Base-by-base conservation (phyloP, 53 echinoderm and acorn worm genomes). In the Echinarachnius parma region DNA sequence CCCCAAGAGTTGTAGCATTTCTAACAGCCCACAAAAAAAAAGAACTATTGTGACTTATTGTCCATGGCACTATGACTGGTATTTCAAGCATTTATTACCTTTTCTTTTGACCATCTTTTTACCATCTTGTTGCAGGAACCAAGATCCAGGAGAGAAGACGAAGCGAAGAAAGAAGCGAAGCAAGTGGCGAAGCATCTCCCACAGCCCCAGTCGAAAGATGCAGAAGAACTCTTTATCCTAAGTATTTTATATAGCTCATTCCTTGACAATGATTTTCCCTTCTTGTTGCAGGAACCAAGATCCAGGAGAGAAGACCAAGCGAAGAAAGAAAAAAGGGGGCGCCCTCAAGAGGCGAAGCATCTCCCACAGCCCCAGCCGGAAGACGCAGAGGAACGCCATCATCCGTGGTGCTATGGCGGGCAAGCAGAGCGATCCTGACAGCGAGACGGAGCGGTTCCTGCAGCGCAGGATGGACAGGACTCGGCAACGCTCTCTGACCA, bases 1-100 rank as follows among this genome's bases (percentile, higher is more conserved):
- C 24, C 46, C 80, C 19, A 90, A 90, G 30, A 66, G 89, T 7
- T 80, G 87, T 2, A 90, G 87, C 53, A 75, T 79, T 13, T 90
- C 94, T 10, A 81, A 86, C 67, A 90, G 94, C 53, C 94, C 94
- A n/a, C n/a, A 84, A 49, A 48, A 75, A 87, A 31, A 90, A 94
- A 60, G 46, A 34, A 3, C 56, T 78, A 29, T 35, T 44, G 32
- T 62, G 53, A n/a, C 53, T 53, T 34, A 52, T 53, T 26, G 64
- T 68, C 21, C 1, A 47, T 28, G 56, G 48, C 47, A 21, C 71
- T 5, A 67, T 63, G 58, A 46, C 68, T 4, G 76, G 80, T 4
- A 85, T n/a, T n/a, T n/a, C n/a, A n/a, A n/a, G n/a, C n/a, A n/a
- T n/a, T n/a, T n/a, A n/a, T n/a, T n/a, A n/a, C n/a, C n/a, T n/a